Evolutionary conservation across 2,888 invertebrate species (phyloP).

Genomic region (Drosophila antonietae): DNA sequence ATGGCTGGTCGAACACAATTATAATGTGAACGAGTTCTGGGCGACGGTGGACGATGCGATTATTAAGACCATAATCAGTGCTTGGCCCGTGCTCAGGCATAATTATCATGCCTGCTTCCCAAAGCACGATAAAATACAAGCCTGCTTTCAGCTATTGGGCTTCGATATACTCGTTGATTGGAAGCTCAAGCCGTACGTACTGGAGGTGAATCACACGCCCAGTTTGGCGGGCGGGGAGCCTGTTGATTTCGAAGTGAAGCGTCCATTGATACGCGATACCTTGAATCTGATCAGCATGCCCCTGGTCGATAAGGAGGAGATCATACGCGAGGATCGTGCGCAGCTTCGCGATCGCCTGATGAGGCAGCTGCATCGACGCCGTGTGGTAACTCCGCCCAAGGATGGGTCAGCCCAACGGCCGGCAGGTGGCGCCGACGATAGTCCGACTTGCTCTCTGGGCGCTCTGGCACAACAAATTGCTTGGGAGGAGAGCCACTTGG

Average conservation of each 20-base stretch:
- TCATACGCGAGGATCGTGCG: conserved; percentile 89
- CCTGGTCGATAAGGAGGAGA: conserved; percentile 89
- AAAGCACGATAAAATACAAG: conserved; percentile 92
- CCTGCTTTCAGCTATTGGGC: conserved; percentile 96
- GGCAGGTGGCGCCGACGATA: conserved; percentile 14
- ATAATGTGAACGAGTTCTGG: conserved; percentile 92
- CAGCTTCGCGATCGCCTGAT: conserved; percentile 43
- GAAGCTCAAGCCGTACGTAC: conserved; percentile 92
- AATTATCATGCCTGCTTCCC: conserved; percentile 95
- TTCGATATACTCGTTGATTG: conserved; percentile 95
- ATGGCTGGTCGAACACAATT: conserved; percentile 88
- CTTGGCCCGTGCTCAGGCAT: conserved; percentile 94
- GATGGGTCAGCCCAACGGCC: conserved; percentile 3
- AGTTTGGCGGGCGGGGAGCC: conserved; percentile 92
- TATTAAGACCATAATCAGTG: conserved; percentile 95
- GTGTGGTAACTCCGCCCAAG: conserved; percentile 75
- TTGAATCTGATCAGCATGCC: conserved; percentile 91
- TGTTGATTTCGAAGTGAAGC: conserved; percentile 94
- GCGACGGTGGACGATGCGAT: conserved; percentile 94
- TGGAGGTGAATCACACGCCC: conserved; percentile 97
- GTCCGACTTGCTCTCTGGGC: conserved; percentile 76
- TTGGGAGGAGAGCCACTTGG: conserved; percentile 91
- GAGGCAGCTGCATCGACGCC: conserved; percentile 68
- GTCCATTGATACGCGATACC: conserved; percentile 90
- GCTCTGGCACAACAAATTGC: conserved; percentile 87